Base-by-base conservation (phyloP, 1,140 invertebrate genomes). In the Mizuhopecten yessoensis region DNA sequence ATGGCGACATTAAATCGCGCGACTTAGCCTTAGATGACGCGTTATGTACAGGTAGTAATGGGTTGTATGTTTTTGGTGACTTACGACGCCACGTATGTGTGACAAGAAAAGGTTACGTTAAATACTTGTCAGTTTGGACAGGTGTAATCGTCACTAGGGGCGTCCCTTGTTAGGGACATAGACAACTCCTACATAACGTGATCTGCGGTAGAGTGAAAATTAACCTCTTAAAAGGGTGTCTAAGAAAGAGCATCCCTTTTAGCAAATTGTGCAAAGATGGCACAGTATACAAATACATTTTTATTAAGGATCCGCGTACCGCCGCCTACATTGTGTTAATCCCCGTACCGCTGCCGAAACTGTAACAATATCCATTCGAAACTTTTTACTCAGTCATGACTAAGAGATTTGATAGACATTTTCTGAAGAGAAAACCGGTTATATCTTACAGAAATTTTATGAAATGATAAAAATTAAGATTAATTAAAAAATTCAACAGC, bases 51-150 rank as follows among this genome's bases (percentile, higher is more conserved):
- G 9, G 57, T 75, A 29, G 57, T 75, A 75, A 75, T 75, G 57
- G 57, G n/a, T 75, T 75, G 57, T 75, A 29, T 75, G n/a, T 75
- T 75, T n/a, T 29, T n/a, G 57, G 57, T 75, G 57, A 75, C 57
- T 75, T 75, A 75, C 29, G 57, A 75, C 57, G 57, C 57, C 23
- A n/a, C 17, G 57, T 7, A 23, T 29, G n/a, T 29, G 57, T 75
- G 57, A 29, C 57, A 75, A 75, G 57, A 29, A 10, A 75, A 75
- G 57, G 57, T n/a, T 75, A 5, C 23, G 57, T 75, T 75, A 29
- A n/a, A 75, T 75, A 75, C 23, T 5, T 75, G 57, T 75, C 57
- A 75, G 23, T n/a, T 75, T n/a, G n/a, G n/a, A 75, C 57, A 75
- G 57, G 23, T 75, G 57, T 29, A 75, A 29, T 0, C 29, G 57